Percentiles rank a stretch among this genome's conserved stretches.
phyloP scores from a whole-genome alignment of 2,797 vertebrate genomes.

The Onychomys leucogaster region DNA sequence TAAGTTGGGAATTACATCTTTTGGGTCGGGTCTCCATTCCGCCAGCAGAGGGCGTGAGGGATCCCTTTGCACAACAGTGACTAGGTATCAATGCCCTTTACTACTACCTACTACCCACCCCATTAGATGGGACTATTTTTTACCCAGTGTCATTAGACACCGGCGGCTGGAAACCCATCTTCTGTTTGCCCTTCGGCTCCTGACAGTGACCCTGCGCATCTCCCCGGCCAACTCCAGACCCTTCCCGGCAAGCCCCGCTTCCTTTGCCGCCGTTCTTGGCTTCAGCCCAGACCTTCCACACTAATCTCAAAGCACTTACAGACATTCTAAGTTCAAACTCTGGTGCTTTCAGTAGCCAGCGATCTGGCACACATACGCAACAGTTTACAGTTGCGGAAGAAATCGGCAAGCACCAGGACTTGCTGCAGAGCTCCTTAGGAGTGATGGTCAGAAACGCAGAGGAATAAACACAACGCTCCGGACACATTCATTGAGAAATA shows the following conservation, averaged over 20 bases:
- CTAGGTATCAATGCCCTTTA: background rate
- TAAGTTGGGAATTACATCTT: background rate
- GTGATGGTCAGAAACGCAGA: background rate
- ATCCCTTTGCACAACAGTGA: background rate
- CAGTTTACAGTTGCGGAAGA: background rate
- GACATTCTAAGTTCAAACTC: background rate
- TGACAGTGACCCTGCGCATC: slow-evolving; percentile 67
- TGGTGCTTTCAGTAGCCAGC: background rate
- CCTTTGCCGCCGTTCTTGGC: background rate
- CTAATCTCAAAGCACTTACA: background rate
- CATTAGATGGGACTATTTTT: slow-evolving; percentile 74
- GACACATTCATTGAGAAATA: background rate
- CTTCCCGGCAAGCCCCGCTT: background rate
- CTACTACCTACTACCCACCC: background rate
- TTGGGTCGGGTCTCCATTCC: background rate
- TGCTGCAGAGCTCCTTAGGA: background rate
- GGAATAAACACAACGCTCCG: background rate
- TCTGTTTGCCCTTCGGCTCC: slow-evolving; percentile 72
- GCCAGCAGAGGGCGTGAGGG: slow-evolving; percentile 71
- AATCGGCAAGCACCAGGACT: background rate
- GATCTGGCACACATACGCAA: background rate
- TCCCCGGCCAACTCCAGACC: background rate
- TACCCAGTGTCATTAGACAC: slow-evolving; percentile 77
- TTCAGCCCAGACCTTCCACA: background rate
- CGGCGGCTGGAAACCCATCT: slow-evolving; percentile 52